Evolutionary conservation across 2,888 invertebrate species (phyloP), one percentile per base, ranked within the genome.

Genomic region (Scaptomyza reducta): DNA sequence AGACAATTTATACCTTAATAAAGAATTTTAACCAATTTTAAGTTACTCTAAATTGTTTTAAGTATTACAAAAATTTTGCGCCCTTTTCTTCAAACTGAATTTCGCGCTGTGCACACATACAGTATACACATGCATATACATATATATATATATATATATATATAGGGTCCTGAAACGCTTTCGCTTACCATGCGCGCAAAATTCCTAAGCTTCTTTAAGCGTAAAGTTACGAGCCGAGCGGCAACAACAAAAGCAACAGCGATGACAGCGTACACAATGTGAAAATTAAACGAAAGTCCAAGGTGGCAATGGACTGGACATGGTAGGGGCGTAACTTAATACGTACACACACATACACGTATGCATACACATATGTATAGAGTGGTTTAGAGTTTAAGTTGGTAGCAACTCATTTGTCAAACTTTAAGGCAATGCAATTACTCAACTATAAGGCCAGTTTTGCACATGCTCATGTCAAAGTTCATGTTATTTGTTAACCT

Each of bases 191-290:
- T 47, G 73, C 61, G 78, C 79, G 72, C 77, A 79, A 72, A 79
- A 77, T 74, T 80, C 60, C 62, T 77, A 80, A 77, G 77, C 77
- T 77, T 53, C 60, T 59, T 80, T 77, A 77, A 77, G 74, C 77
- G 81, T 46, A 80, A 77, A 80, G 80, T 80, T 80, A 80, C 77
- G 77, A 80, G 70, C 59, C 57, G 46, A 51, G 71, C 47, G 50
- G 22, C 74, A 74, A 76, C 47, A 74, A 60, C 62, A 77, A 68
- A 61, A 69, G 74, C 74, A 69, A 65, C 59, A 54, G 57, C 57
- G 61, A 54, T 77, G 74, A 62, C 77, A 73, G 62, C 61, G 62
- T 50, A 49, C 73, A 67, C 73, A 77, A 55, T 61, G 46, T 63
- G 75, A 55, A 70, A 75, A 74, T 75, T 75, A 70, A 74, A 66